A percentile compares a stretch with the other conserved stretches of the same genome.
Conservation (phyloP, 2,888 invertebrate species). For the Spisula solida region DNA sequence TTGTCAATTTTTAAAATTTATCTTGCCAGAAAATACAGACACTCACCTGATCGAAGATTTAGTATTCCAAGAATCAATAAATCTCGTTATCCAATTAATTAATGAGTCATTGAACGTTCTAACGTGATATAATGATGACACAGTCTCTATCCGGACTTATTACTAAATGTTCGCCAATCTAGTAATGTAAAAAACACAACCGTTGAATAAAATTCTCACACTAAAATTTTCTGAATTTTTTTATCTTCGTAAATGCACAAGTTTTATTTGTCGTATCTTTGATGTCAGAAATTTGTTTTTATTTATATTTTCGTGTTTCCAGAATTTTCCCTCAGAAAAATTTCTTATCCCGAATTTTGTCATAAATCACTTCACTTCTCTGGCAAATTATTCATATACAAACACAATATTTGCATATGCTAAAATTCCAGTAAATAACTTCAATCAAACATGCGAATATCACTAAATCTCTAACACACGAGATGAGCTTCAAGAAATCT, state of each 20-base stretch:
- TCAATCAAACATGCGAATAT: neutral
- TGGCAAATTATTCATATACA: constrained; percentile 28
- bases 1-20: constrained; percentile 23
- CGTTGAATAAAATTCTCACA: neutral
- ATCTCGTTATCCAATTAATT: constrained; percentile 38
- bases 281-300: neutral
- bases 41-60: constrained; percentile 32
- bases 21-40: neutral
- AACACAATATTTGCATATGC: constrained; percentile 25
- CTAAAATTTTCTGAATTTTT: neutral
- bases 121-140: neutral
- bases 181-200: neutral
- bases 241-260: constrained; percentile 12
- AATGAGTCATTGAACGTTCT: constrained; percentile 19
- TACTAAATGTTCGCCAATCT: neutral
- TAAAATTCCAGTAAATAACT: constrained; percentile 41
- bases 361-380: constrained; percentile 7
- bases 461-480: constrained; percentile 24
- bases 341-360: neutral
- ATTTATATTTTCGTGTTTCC: neutral
- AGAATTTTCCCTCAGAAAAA: neutral
- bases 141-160: neutral
- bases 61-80: constrained; percentile 31
- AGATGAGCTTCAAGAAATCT: constrained; percentile 15
- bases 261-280: neutral